phyloP scores from a whole-genome alignment of 2,888 invertebrate genomes.

The Ochropacha duplaris region DNA sequence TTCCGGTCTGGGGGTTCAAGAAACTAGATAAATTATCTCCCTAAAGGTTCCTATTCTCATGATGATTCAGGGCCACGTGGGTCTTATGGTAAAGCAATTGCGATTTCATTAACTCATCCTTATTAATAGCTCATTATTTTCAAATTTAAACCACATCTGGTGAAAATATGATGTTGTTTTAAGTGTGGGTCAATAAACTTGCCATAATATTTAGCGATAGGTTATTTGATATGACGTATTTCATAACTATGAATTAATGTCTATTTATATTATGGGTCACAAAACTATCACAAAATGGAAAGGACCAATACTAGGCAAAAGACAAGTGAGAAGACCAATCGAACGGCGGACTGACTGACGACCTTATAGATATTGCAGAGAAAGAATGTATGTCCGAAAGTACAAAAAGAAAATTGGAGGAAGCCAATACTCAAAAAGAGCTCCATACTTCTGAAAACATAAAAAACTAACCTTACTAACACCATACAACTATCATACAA shows the following conservation, averaged over 20 bases:
- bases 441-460: too few relatives aligned
- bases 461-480: too few relatives aligned
- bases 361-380: too few relatives aligned
- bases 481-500: too few relatives aligned
- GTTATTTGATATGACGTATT: not conserved
- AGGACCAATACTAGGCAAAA: too few relatives aligned
- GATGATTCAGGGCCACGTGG: not conserved
- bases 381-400: too few relatives aligned
- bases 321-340: too few relatives aligned
- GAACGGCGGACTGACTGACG: too few relatives aligned
- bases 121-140: constrained; percentile 1
- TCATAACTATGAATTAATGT: not conserved
- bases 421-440: too few relatives aligned
- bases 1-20: constrained; percentile 62
- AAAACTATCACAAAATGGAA: too few relatives aligned
- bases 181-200: not conserved
- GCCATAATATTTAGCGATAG: not conserved
- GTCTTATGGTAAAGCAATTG: not conserved
- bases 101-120: constrained; percentile 2
- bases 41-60: constrained; percentile 1
- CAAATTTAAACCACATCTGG: not conserved
- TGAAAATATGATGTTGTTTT: constrained; percentile 1
- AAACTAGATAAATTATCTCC: constrained; percentile 28
- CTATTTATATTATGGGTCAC: not conserved
- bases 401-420: too few relatives aligned